Base-by-base conservation (phyloP, 1,140 invertebrate species). In the Rhyacophila brunnea region DNA sequence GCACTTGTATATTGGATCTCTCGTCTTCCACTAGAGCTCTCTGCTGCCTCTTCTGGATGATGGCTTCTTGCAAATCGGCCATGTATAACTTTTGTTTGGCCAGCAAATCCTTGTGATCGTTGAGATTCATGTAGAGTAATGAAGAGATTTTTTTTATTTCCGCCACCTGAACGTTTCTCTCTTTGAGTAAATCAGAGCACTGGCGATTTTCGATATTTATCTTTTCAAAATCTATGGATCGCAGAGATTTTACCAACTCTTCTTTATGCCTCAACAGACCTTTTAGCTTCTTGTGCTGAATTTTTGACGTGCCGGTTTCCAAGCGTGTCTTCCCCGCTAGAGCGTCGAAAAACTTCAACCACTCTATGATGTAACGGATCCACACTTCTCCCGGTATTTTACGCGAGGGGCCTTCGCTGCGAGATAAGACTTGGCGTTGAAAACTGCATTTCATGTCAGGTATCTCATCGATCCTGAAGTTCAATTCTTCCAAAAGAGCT, bases 211-310 rank as follows among this genome's bases (percentile, higher is more conserved):
- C 77, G n/a, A 83, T 83, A 36, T 72, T 71, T 4, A 83, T 59
- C 66, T 82, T 79, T 40, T 83, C 73, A 61, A 83, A 83, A 53
- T 84, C 82, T 7, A 83, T 73, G 0, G 74, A 67, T 56, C 74
- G 66, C 14, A 83, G 57, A 56, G 67, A 71, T 54, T 80, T 77
- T 11, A 77, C 80, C 2, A 81, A 44, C 65, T 80, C 76, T 28
- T 72, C 67, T 47, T 78, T 79, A 2, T 77, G 67, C 28, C 67
- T 65, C 23, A 83, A 71, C 46, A 81, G 75, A 0, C 71, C 67
- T 62, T 74, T 79, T 1, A 79, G 57, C 64, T 80, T 78, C 20
- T 66, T 69, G 56, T 79, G 75, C 48, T 78, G 71, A 2, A 70
- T 72, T 62, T 79, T 83, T 3, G 75, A 51, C n/a, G 77, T 81